Percentiles rank a stretch among this genome's conserved stretches.
These are phyloP conservation scores for Sminthopsis crassicaudata DNA, from an alignment of 2,113 vertebrate genomes.

Conservation along the genomic window DNA sequence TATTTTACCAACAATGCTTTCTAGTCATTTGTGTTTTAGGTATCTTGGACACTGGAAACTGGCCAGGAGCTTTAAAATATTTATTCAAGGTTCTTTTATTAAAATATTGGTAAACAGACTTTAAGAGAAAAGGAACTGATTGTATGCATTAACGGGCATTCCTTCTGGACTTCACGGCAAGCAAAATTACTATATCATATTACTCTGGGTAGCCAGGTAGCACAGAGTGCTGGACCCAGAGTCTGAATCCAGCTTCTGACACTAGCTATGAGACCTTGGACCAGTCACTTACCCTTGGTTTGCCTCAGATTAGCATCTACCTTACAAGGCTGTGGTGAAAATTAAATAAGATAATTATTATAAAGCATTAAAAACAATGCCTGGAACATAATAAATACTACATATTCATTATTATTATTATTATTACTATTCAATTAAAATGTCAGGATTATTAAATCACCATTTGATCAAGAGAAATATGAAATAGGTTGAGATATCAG, in stretches of 20 bases:
- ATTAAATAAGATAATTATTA: background rate
- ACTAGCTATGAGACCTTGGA: background rate
- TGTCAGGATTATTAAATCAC: background rate
- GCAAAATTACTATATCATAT: background rate
- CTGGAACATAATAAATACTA: background rate
- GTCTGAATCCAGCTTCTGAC: background rate
- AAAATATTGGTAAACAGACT: no score
- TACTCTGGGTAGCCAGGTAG: background rate
- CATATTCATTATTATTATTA: background rate
- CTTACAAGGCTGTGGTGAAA: background rate
- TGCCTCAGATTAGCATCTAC: background rate
- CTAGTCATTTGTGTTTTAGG: background rate
- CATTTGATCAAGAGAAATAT: background rate
- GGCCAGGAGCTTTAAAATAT: background rate
- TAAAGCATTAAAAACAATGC: background rate
- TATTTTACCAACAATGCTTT: background rate
- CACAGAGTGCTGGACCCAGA: background rate
- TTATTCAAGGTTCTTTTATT: no score
- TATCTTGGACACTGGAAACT: background rate
- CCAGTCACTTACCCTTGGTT: background rate
- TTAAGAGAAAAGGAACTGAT: background rate
- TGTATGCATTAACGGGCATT: background rate
- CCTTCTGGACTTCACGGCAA: background rate
- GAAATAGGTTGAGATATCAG: background rate
- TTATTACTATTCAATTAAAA: conserved; percentile 7